These are phyloP conservation scores for Gastrophryne carolinensis DNA, from an alignment of 2,797 vertebrate species.

Conservation along the genomic window DNA sequence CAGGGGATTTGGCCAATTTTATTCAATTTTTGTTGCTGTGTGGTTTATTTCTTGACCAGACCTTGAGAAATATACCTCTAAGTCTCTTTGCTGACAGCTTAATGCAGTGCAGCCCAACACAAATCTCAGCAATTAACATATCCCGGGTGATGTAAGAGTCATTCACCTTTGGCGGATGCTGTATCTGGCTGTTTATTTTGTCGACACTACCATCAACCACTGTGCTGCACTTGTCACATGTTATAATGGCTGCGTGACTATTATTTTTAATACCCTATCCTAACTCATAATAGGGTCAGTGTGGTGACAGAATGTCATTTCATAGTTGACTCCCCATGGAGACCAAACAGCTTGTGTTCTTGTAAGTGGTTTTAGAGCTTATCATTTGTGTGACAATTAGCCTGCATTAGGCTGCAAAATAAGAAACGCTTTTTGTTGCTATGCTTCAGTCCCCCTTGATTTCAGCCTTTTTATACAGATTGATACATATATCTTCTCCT, in stretches of 20 bases:
- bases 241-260: neutral
- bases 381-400: neutral
- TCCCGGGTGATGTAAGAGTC: neutral
- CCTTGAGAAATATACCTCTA: neutral
- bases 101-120: neutral
- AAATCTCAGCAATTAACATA: neutral
- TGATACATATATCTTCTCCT: constrained; percentile 10
- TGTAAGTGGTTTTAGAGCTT: neutral
- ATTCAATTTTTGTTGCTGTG: too few species aligned
- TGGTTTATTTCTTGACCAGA: too few species aligned
- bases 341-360: neutral
- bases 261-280: neutral
- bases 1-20: too few species aligned
- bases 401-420: neutral
- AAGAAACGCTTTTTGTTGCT: neutral
- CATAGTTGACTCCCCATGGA: neutral
- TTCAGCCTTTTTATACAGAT: constrained; percentile 10
- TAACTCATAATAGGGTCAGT: neutral
- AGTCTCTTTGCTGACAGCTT: neutral
- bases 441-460: neutral
- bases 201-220: neutral
- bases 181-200: neutral
- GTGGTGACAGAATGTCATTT: neutral
- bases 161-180: neutral
- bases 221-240: neutral